phyloP scores from a whole-genome alignment of 2,797 vertebrate species.

The Phrynocephalus vlangalii region DNA sequence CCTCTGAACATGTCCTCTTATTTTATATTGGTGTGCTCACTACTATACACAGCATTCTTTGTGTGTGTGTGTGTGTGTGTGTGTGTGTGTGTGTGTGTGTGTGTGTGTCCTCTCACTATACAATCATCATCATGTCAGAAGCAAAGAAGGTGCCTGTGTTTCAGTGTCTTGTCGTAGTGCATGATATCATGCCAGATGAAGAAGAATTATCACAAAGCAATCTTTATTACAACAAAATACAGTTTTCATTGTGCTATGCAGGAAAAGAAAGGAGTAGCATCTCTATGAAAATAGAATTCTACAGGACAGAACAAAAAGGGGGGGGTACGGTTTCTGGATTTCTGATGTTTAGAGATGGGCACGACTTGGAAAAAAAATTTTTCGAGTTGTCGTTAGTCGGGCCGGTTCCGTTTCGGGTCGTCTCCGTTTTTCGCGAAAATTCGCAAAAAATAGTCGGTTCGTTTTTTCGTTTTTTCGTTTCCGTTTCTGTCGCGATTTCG shows the following conservation, averaged over 20 bases:
- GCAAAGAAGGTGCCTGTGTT: constrained; percentile 61
- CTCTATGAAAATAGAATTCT: constrained; percentile 50
- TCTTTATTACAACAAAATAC: constrained; percentile 61
- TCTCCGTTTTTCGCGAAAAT: no score
- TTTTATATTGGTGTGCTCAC: neutral
- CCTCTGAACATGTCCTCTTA: constrained; percentile 10
- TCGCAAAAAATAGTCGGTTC: no score
- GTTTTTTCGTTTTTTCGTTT: no score
- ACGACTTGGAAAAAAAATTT: no score
- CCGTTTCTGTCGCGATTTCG: no score
- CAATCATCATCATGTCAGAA: constrained; percentile 33
- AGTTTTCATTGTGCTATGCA: constrained; percentile 57
- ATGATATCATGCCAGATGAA: constrained; percentile 60
- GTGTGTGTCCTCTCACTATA: constrained; percentile 51
- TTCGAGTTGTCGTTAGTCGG: no score
- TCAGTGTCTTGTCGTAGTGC: constrained; percentile 59
- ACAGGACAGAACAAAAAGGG: constrained; percentile 36
- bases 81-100: constrained; percentile 3
- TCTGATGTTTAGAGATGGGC: no score
- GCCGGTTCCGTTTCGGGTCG: no score
- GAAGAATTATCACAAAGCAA: constrained; percentile 55
- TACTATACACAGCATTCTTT: constrained; percentile 46
- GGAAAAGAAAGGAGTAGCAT: constrained; percentile 36
- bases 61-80: neutral
- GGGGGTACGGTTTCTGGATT: constrained; percentile 45